Conservation (phyloP, 2,888 invertebrate species). For the Abscondita cerata region DNA sequence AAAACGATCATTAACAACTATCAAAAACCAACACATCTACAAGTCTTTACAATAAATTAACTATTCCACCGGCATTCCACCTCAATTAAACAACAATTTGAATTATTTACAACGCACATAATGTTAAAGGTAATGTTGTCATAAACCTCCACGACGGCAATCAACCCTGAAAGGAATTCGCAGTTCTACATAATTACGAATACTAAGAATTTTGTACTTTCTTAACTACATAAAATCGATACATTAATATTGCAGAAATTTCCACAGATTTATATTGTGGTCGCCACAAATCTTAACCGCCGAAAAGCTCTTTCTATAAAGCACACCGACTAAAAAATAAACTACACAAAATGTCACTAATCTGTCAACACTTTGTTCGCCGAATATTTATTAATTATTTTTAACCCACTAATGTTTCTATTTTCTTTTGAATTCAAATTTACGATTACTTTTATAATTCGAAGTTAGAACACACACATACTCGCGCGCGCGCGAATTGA, state of each 20-base stretch:
- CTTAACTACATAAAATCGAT: neutral
- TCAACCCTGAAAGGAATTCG: constrained; percentile 4
- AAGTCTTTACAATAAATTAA: constrained; percentile 13
- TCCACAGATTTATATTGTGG: neutral
- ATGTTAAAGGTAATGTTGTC: constrained; percentile 17
- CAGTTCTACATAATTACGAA: too few relatives aligned
- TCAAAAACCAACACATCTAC: constrained; percentile 6
- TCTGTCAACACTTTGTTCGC: constrained; percentile 7
- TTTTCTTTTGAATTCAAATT: neutral
- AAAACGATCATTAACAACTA: constrained; percentile 16
- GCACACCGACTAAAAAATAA: constrained; percentile 6
- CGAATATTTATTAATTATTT: constrained; percentile 9
- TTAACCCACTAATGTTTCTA: constrained; percentile 5
- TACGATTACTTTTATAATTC: constrained; percentile 1
- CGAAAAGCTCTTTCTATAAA: constrained; percentile 6
- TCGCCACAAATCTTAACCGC: neutral
- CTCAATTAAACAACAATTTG: constrained; percentile 31
- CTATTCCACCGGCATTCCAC: constrained; percentile 25
- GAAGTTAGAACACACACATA: neutral
- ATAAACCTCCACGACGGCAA: constrained; percentile 23
- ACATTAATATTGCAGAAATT: neutral
- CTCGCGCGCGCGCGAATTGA: too few relatives aligned
- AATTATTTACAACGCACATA: constrained; percentile 21
- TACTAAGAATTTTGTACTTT: too few relatives aligned
- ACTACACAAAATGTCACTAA: constrained; percentile 9